Percentiles rank a stretch among this genome's conserved stretches.
Conservation (phyloP, 2,113 vertebrate genomes). For the Capreolus pygargus region DNA sequence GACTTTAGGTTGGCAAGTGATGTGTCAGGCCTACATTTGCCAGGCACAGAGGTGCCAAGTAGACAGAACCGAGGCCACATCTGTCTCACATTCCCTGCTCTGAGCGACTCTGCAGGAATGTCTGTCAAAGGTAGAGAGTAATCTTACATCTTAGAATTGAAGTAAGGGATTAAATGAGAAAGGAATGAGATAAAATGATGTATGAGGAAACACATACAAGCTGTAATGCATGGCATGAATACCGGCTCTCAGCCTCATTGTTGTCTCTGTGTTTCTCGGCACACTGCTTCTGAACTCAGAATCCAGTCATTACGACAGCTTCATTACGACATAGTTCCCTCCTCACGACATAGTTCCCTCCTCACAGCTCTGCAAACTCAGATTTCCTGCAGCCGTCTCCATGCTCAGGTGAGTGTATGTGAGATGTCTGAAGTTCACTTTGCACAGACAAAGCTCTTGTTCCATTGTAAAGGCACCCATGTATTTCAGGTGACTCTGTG, state of each 20-base stretch:
- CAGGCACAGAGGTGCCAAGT: not conserved
- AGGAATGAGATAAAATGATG: not conserved
- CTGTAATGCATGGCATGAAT: not conserved
- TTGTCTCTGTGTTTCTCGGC: not conserved
- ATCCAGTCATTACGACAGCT: not conserved
- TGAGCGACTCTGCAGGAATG: not conserved
- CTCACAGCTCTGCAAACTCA: not conserved
- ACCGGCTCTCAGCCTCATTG: not conserved
- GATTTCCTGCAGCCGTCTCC: not conserved
- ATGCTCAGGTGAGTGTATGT: not conserved
- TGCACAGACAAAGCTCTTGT: not conserved
- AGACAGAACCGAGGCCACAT: not conserved
- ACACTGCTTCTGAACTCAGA: not conserved
- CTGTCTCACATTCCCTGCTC: not conserved
- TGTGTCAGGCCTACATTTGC: not conserved
- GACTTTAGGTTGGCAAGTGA: not conserved
- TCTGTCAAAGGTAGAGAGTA: not conserved
- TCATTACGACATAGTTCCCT: not conserved
- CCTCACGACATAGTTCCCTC: not conserved
- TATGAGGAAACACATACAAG: not conserved
- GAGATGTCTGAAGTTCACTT: not conserved
- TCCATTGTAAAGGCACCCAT: not conserved
- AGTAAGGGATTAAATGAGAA: not conserved
- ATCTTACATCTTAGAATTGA: conserved; percentile 14
- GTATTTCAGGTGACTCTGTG: not conserved